Percentiles rank a stretch among this genome's conserved stretches.
Evolutionary conservation across 1,140 invertebrate genomes (phyloP).

Genomic region (Pseudoatta argentina): DNA sequence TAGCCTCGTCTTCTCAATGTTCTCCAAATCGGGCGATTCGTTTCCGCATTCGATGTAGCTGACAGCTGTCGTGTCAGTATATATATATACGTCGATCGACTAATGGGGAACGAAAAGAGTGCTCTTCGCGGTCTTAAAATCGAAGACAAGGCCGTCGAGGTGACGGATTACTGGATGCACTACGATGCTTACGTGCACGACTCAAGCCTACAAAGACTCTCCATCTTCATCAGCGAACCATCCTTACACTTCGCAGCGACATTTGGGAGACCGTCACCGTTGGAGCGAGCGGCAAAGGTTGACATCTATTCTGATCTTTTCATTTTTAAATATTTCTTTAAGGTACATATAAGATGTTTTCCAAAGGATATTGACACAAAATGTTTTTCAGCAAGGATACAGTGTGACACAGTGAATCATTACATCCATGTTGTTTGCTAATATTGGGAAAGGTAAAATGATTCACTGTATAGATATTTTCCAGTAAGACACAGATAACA

Average conservation of each 20-base stretch:
- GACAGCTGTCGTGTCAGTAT: not conserved
- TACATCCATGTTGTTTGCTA: no score
- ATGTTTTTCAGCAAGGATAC: not conserved
- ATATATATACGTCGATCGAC: constrained; percentile 4
- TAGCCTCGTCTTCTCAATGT: not conserved
- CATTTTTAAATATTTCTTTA: not conserved
- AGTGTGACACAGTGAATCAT: no score
- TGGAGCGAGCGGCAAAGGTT: constrained; percentile 91
- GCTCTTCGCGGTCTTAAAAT: constrained; percentile 90
- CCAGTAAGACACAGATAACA: no score
- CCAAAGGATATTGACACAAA: not conserved
- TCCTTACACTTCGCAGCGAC: constrained; percentile 87
- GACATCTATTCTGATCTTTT: constrained; percentile 24
- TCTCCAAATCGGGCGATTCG: not conserved
- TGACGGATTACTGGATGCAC: constrained; percentile 92
- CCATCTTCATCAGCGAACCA: constrained; percentile 91
- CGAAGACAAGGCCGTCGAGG: constrained; percentile 91
- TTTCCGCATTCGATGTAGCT: not conserved
- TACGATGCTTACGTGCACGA: constrained; percentile 89
- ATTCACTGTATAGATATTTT: no score
- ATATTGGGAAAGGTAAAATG: no score
- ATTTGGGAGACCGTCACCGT: constrained; percentile 89
- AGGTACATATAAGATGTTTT: not conserved
- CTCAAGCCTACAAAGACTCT: constrained; percentile 88
- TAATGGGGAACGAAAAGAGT: constrained; percentile 92